A percentile compares a stretch with the other conserved stretches of the same genome.
Conservation (phyloP, 2,888 invertebrate species). For the Calameuta idolon region DNA sequence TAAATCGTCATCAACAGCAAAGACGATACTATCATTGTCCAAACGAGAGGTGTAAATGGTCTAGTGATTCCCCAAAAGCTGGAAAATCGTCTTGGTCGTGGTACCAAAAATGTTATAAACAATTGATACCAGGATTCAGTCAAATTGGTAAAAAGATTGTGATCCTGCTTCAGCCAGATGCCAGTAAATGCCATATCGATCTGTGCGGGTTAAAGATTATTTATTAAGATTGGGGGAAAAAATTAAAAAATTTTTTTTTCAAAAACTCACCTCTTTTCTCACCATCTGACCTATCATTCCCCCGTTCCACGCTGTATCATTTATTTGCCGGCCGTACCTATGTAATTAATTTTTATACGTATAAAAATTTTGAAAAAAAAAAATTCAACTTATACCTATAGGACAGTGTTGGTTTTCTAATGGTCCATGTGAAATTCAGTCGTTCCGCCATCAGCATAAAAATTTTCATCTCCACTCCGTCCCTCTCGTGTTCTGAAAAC, state of each 20-base stretch:
- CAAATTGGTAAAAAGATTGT: constrained; percentile 40
- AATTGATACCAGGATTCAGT: constrained; percentile 51
- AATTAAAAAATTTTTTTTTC: not conserved
- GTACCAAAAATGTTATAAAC: constrained; percentile 53
- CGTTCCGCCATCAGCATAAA: constrained; percentile 52
- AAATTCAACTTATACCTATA: constrained; percentile 36
- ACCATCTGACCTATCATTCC: constrained; percentile 51
- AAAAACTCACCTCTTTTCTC: constrained; percentile 36
- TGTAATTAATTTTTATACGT: constrained; percentile 1
- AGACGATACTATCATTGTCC: constrained; percentile 40
- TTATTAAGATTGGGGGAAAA: no score
- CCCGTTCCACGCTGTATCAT: constrained; percentile 47
- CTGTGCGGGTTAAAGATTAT: constrained; percentile 29
- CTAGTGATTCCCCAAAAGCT: constrained; percentile 57
- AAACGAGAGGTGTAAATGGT: constrained; percentile 49
- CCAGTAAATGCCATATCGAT: constrained; percentile 55
- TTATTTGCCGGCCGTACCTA: constrained; percentile 50
- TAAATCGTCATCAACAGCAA: constrained; percentile 41
- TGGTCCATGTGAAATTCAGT: constrained; percentile 55
- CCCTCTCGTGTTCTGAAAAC: constrained; percentile 44
- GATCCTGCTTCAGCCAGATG: constrained; percentile 49
- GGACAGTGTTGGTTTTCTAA: constrained; percentile 42
- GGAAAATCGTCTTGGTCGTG: constrained; percentile 50
- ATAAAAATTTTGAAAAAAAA: not conserved
- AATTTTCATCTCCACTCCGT: constrained; percentile 54